Percentiles rank a stretch among this genome's conserved stretches.
Conservation (phyloP, 2,113 vertebrate genomes). For the Gulo gulo region DNA sequence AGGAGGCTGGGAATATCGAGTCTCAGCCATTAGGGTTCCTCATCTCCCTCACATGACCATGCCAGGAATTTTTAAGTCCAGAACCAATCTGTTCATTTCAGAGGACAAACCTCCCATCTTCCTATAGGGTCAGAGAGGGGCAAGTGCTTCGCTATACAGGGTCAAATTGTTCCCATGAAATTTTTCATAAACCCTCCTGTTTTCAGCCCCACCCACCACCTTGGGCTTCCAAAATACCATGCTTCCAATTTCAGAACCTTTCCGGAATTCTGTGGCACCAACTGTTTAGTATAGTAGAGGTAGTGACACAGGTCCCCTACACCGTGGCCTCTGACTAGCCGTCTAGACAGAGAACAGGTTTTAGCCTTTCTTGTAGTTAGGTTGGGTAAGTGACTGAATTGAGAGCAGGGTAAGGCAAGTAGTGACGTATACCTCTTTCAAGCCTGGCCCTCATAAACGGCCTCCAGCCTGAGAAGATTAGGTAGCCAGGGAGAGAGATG, state of each 20-base stretch:
- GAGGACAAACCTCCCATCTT: not conserved
- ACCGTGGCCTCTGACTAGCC: not conserved
- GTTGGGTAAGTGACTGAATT: not conserved
- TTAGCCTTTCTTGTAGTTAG: not conserved
- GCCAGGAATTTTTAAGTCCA: not conserved
- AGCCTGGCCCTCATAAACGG: not conserved
- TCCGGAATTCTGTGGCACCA: not conserved
- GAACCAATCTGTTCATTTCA: not conserved
- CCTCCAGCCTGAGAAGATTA: not conserved
- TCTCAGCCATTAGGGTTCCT: not conserved
- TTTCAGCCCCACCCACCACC: not conserved
- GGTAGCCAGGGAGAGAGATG: not conserved
- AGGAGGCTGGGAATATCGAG: not conserved
- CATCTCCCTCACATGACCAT: not conserved
- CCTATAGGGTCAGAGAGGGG: not conserved
- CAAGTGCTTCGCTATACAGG: not conserved
- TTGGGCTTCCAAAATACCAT: not conserved
- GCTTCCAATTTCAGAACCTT: not conserved
- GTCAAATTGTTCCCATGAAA: not conserved
- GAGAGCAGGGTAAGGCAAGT: not conserved
- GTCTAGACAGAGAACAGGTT: not conserved
- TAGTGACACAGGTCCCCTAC: not conserved
- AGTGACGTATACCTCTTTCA: not conserved
- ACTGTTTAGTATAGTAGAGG: not conserved
- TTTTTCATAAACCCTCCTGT: not conserved